These are phyloP conservation scores for Erinaceus europaeus DNA, from an alignment of 2,113 vertebrate genomes.

Conservation along the genomic window DNA sequence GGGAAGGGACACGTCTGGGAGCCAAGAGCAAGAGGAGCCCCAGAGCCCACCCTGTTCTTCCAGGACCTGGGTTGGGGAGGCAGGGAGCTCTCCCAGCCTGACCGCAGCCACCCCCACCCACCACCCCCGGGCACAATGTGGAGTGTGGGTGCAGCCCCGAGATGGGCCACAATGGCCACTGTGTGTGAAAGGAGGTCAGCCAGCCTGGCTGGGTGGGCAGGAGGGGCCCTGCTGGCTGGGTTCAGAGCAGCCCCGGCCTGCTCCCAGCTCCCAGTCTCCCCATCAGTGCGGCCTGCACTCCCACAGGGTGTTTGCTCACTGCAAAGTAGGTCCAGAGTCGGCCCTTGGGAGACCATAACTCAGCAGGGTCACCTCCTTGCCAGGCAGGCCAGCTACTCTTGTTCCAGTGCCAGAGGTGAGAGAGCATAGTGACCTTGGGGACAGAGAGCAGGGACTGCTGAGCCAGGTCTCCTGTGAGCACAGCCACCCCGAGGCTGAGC, in stretches of 20 bases:
- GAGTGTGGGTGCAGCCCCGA: neutral
- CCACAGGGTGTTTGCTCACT: too few species aligned
- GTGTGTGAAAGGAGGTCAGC: slow-evolving; percentile 55
- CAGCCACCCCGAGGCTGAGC: too few species aligned
- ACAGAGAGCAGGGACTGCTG: too few species aligned
- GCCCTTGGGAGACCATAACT: neutral
- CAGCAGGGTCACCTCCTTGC: rapidly evolving
- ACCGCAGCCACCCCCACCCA: neutral
- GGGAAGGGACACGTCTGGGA: neutral
- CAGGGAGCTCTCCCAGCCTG: neutral
- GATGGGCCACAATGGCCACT: slow-evolving; percentile 32
- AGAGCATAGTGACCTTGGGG: rapidly evolving
- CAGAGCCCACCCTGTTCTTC: too few species aligned
- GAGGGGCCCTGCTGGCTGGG: neutral
- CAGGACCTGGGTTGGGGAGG: too few species aligned
- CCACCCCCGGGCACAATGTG: neutral
- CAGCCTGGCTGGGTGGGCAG: neutral
- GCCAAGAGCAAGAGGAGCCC: too few species aligned
- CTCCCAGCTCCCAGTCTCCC: neutral
- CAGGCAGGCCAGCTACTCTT: rapidly evolving
- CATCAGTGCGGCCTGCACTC: too few species aligned
- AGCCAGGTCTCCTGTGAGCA: too few species aligned
- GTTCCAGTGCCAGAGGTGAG: neutral
- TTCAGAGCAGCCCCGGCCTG: neutral
- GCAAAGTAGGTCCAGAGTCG: neutral